Evolutionary conservation across 2,888 invertebrate species (phyloP), one percentile per base, ranked within the genome.

Genomic region (Thereva nobilitata): DNA sequence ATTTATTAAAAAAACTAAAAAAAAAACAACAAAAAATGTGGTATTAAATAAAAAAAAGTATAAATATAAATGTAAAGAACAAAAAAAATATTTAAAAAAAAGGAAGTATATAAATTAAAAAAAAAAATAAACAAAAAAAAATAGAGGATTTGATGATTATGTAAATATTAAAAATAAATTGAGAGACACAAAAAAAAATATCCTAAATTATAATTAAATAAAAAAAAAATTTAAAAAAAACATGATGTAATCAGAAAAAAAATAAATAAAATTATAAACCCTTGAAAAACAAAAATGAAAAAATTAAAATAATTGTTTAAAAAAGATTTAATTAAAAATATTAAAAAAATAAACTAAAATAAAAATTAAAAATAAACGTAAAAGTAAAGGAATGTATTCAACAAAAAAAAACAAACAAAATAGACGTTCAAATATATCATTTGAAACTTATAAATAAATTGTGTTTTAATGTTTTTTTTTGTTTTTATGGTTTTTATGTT

Each of bases 351-450:
- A 41, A 63, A 63, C 53, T 49, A 55, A 45, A 52, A 63, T 8
- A 10, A 57, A 49, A 40, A 55, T 66, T 23, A 23, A 23, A 66
- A 52, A 63, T 49, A 42, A 47, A 63, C 40, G 61, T 34, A 52
- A 47, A 35, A 49, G 37, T 64, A 57, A 65, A 44, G 57, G 64
- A 64, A 68, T 68, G 53, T 44, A 56, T 56, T 49, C 53, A 64
- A 49, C 23, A 23, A 23, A 54, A 66, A 66, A 61, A 34, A 61
- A n/a, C n/a, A 52, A 61, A 41, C 56, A 44, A 64, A 59, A 52
- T 55, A 67, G 63, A 64, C 52, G 56, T 45, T 63, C 63, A 61
- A 45, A 57, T 50, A 59, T 61, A 57, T 61, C 54, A 61, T 65
- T 59, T 56, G 50, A 61, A 49, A 61, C 41, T 50, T 4, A n/a